Conservation (phyloP, 1,140 invertebrate species). For the Lasioglossum albipes region DNA sequence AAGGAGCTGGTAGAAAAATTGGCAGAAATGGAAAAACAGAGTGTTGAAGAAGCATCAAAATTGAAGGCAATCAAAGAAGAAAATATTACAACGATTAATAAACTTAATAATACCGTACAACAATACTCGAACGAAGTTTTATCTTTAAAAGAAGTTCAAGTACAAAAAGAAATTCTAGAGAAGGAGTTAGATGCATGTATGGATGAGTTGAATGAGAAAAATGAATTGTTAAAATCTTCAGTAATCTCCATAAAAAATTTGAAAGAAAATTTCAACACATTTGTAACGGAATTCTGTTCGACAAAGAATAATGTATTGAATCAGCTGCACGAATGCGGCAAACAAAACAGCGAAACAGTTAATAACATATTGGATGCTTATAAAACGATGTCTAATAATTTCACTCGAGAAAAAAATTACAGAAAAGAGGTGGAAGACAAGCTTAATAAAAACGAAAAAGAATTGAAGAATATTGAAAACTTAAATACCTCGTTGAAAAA, state of each 20-base stretch:
- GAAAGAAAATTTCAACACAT: background rate
- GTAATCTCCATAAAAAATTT: background rate
- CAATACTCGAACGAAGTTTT: conserved; percentile 34
- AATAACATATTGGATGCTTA: conserved; percentile 31
- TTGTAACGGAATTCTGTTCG: conserved; percentile 34
- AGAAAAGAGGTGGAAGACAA: conserved; percentile 26
- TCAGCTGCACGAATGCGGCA: conserved; percentile 20
- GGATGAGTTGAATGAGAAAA: conserved; percentile 14
- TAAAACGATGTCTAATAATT: conserved; percentile 20
- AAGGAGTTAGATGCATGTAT: conserved; percentile 23
- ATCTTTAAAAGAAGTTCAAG: conserved; percentile 31
- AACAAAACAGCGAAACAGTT: conserved; percentile 20
- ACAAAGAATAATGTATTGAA: conserved; percentile 29
- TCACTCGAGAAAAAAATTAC: conserved; percentile 17
- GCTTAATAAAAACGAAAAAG: conserved; percentile 30
- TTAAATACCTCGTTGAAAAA: conserved; percentile 36
- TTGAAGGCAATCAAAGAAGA: conserved; percentile 16
- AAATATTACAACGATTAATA: conserved; percentile 15
- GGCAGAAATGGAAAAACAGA: background rate
- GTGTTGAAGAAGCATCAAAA: conserved; percentile 16
- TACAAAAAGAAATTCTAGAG: conserved; percentile 53
- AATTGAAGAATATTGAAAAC: conserved; percentile 30
- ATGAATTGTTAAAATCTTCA: conserved; percentile 15
- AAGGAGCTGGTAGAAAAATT: conserved; percentile 20
- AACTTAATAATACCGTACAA: conserved; percentile 29